These are phyloP conservation scores for Mormyrus lacerda DNA, from an alignment of 2,113 vertebrate genomes.

Conservation along the genomic window DNA sequence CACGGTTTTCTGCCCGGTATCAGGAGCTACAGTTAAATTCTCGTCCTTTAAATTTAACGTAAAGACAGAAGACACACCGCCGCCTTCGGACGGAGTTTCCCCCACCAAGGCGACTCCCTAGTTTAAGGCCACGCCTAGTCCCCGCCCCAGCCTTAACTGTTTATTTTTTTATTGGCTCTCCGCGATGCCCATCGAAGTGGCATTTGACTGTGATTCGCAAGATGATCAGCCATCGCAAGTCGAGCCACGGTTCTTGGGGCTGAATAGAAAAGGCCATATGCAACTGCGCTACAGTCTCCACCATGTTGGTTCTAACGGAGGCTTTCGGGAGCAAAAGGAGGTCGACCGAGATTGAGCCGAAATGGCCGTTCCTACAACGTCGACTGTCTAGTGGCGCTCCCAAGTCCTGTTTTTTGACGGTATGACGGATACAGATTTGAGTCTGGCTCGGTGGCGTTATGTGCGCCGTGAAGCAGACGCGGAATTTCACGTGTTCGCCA, in stretches of 20 bases:
- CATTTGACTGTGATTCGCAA: conserved; percentile 39
- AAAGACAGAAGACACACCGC: conserved; percentile 55
- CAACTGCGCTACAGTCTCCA: conserved; percentile 34
- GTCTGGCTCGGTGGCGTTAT: conserved; percentile 58
- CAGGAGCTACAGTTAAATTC: conserved; percentile 16
- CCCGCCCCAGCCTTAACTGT: conserved; percentile 41
- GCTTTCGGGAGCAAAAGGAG: background rate
- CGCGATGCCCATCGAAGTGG: background rate
- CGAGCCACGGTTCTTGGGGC: conserved; percentile 32
- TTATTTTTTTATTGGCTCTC: conserved; percentile 33
- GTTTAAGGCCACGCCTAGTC: conserved; percentile 35
- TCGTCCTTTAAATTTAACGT: conserved; percentile 30
- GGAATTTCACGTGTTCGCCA: background rate
- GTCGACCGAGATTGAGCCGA: conserved; percentile 35
- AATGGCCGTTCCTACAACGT: conserved; percentile 39
- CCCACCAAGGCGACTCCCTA: conserved; percentile 65
- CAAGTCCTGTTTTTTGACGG: conserved; percentile 31
- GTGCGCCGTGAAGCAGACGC: conserved; percentile 33
- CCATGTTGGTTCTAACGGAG: conserved; percentile 45
- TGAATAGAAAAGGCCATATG: conserved; percentile 42
- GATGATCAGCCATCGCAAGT: background rate
- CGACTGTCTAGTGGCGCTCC: conserved; percentile 27
- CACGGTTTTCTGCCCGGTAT: conserved; percentile 28
- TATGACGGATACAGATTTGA: conserved; percentile 56
- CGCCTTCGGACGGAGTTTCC: conserved; percentile 67